Evolutionary conservation across 2,113 vertebrate genomes (phyloP).

Genomic region (Acanthisitta chloris): DNA sequence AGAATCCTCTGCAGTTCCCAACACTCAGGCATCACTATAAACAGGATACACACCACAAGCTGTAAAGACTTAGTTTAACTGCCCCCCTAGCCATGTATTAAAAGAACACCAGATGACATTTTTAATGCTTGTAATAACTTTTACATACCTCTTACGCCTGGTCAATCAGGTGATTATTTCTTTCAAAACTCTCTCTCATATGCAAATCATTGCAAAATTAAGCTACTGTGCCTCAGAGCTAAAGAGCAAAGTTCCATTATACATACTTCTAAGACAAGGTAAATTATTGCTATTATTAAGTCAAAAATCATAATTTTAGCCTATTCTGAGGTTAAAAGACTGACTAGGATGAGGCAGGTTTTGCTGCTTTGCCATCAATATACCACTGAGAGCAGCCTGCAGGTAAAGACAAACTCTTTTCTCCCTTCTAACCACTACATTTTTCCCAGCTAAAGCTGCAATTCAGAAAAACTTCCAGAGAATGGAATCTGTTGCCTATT

Average conservation of each 20-base stretch:
- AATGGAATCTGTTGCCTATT: not conserved
- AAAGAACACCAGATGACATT: not conserved
- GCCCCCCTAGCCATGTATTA: not conserved
- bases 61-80: not conserved
- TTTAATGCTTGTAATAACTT: slow-evolving; percentile 5
- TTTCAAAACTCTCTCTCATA: not conserved
- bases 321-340: not conserved
- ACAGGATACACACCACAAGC: not conserved
- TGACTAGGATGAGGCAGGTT: not conserved
- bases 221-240: not conserved
- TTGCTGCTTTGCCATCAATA: not conserved
- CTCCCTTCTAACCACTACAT: not conserved
- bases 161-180: not conserved
- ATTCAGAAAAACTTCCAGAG: not conserved
- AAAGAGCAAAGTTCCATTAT: not conserved
- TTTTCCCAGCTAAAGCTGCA: not conserved
- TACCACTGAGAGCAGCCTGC: not conserved
- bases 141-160: not conserved
- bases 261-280: not conserved
- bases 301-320: not conserved
- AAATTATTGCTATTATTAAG: not conserved
- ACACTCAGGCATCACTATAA: not conserved
- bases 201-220: not conserved
- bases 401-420: not conserved
- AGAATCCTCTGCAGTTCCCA: not conserved